Conservation (phyloP, 2,888 invertebrate genomes). For the Orthosia gothica region DNA sequence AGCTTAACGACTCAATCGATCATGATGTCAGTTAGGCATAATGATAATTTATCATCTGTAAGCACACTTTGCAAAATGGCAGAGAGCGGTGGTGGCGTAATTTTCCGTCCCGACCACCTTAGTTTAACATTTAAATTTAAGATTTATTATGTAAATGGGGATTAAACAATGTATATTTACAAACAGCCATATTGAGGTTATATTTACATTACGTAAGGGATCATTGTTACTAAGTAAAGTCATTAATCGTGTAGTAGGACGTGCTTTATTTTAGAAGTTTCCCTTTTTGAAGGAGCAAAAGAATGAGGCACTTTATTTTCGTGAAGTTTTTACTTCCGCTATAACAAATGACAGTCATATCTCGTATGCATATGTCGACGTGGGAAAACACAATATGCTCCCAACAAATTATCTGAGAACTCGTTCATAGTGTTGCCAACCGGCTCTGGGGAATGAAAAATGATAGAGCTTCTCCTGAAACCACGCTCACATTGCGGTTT, state of each 20-base stretch:
- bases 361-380: too few relatives aligned
- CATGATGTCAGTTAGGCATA: slow-evolving; percentile 76
- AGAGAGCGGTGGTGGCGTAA: slow-evolving; percentile 68
- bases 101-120: slow-evolving; percentile 65
- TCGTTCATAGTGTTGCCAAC: slow-evolving; percentile 63
- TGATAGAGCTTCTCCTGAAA: slow-evolving; percentile 54
- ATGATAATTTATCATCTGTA: slow-evolving; percentile 81
- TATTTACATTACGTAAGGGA: too few relatives aligned
- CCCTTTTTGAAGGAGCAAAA: too few relatives aligned
- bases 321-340: too few relatives aligned
- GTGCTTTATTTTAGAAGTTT: too few relatives aligned
- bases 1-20: slow-evolving; percentile 74
- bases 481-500: slow-evolving; percentile 7
- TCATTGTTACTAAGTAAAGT: too few relatives aligned
- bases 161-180: too few relatives aligned
- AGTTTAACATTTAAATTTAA: slow-evolving; percentile 71
- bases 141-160: slow-evolving; percentile 44
- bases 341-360: too few relatives aligned
- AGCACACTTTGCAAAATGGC: slow-evolving; percentile 75
- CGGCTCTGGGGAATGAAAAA: slow-evolving; percentile 52
- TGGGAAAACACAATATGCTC: too few relatives aligned
- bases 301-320: too few relatives aligned
- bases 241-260: too few relatives aligned
- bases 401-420: slow-evolving; percentile 66
- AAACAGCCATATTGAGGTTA: too few relatives aligned